Conservation (phyloP, 1,140 invertebrate species). For the Samia ricini region DNA sequence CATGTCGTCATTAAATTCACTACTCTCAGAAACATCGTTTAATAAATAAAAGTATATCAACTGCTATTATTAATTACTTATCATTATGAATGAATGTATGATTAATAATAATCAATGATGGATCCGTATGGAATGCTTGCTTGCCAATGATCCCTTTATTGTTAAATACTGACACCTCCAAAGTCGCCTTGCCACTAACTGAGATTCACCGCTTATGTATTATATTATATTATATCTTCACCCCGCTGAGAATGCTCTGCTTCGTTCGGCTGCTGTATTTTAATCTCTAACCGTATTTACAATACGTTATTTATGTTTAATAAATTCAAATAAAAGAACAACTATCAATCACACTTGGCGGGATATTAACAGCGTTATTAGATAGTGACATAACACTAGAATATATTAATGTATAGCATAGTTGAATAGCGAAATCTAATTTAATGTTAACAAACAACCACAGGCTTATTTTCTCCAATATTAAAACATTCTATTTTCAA, state of each 20-base stretch:
- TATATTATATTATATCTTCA: slow-evolving; percentile 62
- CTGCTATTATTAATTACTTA: slow-evolving; percentile 14
- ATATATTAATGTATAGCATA: slow-evolving; percentile 32
- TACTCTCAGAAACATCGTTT: neutral
- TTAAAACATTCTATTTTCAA: slow-evolving; percentile 9
- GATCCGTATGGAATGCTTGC: slow-evolving; percentile 55
- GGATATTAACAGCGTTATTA: slow-evolving; percentile 35
- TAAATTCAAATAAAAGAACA: neutral
- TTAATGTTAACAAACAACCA: neutral
- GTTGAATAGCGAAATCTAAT: slow-evolving; percentile 18
- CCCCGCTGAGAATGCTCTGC: slow-evolving; percentile 74
- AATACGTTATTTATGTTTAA: slow-evolving; percentile 3
- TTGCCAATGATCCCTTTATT: slow-evolving; percentile 45
- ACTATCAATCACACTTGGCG: slow-evolving; percentile 50
- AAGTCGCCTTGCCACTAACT: slow-evolving; percentile 76
- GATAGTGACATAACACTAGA: slow-evolving; percentile 29
- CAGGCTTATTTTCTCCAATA: slow-evolving; percentile 64
- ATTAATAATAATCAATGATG: slow-evolving; percentile 7
- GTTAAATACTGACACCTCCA: slow-evolving; percentile 57
- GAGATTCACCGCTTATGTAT: slow-evolving; percentile 68
- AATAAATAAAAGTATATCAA: slow-evolving; percentile 5
- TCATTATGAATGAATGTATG: slow-evolving; percentile 7
- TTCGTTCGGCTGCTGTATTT: slow-evolving; percentile 61
- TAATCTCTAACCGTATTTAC: slow-evolving; percentile 22
- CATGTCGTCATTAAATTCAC: neutral